Evolutionary conservation across 2,113 vertebrate species (phyloP).

Genomic region (Cochlearius cochlearius): DNA sequence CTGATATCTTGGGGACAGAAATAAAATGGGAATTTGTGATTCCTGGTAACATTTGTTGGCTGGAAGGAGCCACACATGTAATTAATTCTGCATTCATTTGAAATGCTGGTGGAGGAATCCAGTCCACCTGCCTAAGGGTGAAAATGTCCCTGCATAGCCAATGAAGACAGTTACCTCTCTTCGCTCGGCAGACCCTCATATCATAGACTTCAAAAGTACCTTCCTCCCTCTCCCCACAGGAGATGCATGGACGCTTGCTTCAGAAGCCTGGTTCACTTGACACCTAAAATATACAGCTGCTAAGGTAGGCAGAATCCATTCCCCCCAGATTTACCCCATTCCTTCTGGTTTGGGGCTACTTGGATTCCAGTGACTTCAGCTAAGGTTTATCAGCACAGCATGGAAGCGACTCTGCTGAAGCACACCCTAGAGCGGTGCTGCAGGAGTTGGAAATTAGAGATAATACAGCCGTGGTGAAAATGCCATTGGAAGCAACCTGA

Average conservation of each 20-base stretch:
- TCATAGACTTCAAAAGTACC: fast-evolving
- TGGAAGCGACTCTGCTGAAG: neutral
- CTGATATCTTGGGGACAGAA: neutral
- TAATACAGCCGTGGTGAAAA: neutral
- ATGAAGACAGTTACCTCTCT: neutral
- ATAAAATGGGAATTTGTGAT: neutral
- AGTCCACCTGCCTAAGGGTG: neutral
- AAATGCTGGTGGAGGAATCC: neutral
- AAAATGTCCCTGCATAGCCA: neutral
- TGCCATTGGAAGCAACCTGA: neutral
- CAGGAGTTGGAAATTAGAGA: neutral
- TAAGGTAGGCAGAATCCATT: neutral
- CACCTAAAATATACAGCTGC: neutral
- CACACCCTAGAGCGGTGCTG: neutral
- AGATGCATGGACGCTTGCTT: neutral
- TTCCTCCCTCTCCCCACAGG: neutral
- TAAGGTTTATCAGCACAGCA: neutral
- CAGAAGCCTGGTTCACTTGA: neutral
- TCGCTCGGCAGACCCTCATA: neutral
- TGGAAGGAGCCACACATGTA: neutral
- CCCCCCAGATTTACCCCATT: neutral
- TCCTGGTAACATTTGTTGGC: neutral
- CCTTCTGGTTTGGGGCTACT: neutral
- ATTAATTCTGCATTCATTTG: neutral
- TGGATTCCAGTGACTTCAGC: neutral